These are phyloP conservation scores for Ormia ochracea DNA, from an alignment of 2,888 invertebrate species.

Conservation along the genomic window DNA sequence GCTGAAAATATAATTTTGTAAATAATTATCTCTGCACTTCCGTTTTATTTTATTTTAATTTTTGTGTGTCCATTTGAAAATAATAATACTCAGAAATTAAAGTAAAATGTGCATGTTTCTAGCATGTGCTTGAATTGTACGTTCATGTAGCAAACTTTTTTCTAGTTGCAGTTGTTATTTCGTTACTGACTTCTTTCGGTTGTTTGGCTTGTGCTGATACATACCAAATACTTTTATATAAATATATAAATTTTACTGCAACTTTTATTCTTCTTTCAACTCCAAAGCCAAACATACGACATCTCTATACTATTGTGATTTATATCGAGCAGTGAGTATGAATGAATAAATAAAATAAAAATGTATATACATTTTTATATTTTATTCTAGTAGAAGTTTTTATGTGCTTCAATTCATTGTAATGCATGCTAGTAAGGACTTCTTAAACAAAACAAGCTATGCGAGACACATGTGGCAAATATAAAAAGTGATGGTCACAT, in stretches of 20 bases:
- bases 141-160: background rate
- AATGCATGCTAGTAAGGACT: background rate
- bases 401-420: background rate
- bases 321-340: conserved; percentile 48
- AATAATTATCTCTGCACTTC: background rate
- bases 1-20: no score
- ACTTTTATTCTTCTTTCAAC: background rate
- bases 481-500: background rate
- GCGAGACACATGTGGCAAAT: conserved; percentile 19
- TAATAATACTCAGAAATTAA: conserved; percentile 42
- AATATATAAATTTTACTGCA: conserved; percentile 45
- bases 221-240: conserved; percentile 53
- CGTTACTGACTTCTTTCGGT: background rate
- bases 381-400: background rate
- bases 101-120: conserved; percentile 48
- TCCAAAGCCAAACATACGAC: background rate
- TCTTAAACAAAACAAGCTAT: conserved; percentile 17
- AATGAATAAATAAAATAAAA: conserved; percentile 52
- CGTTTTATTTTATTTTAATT: background rate
- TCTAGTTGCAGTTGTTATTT: background rate
- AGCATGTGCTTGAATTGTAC: conserved; percentile 38
- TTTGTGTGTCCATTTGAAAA: background rate
- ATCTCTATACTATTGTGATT: conserved; percentile 49
- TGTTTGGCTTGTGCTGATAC: conserved; percentile 32
- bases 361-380: background rate